Conservation (phyloP, 1,140 invertebrate species). For the Dendrolimus punctatus region DNA sequence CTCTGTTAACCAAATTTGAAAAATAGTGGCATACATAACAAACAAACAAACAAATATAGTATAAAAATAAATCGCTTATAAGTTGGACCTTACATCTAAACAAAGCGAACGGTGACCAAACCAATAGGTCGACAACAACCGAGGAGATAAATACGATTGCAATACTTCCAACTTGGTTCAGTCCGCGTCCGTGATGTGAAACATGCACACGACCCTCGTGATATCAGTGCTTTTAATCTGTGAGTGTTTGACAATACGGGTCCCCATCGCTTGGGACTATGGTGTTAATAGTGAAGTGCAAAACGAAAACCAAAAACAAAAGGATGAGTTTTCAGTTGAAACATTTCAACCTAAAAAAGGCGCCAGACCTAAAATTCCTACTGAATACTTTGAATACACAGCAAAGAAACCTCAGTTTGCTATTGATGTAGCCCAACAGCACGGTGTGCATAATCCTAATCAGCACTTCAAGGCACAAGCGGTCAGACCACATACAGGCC, state of each 20-base stretch:
- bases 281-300: constrained; percentile 44
- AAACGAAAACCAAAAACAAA: constrained; percentile 13
- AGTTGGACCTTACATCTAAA: constrained; percentile 25
- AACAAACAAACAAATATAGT: background rate
- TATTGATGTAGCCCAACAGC: constrained; percentile 39
- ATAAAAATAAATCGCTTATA: constrained; percentile 7
- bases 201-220: constrained; percentile 33
- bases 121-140: constrained; percentile 56
- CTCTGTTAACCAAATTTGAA: too few species aligned
- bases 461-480: constrained; percentile 43
- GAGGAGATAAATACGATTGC: constrained; percentile 61
- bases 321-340: constrained; percentile 22
- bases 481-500: constrained; percentile 36
- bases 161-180: constrained; percentile 37
- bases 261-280: constrained; percentile 45
- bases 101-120: constrained; percentile 40
- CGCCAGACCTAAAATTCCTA: constrained; percentile 21
- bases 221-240: constrained; percentile 36
- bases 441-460: constrained; percentile 43
- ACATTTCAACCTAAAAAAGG: constrained; percentile 14
- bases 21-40: too few species aligned
- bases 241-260: constrained; percentile 45
- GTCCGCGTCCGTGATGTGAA: constrained; percentile 57
- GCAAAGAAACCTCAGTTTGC: constrained; percentile 58
- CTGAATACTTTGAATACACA: constrained; percentile 53